Conservation (phyloP, 2,113 vertebrate genomes). For the Penelope pileata region DNA sequence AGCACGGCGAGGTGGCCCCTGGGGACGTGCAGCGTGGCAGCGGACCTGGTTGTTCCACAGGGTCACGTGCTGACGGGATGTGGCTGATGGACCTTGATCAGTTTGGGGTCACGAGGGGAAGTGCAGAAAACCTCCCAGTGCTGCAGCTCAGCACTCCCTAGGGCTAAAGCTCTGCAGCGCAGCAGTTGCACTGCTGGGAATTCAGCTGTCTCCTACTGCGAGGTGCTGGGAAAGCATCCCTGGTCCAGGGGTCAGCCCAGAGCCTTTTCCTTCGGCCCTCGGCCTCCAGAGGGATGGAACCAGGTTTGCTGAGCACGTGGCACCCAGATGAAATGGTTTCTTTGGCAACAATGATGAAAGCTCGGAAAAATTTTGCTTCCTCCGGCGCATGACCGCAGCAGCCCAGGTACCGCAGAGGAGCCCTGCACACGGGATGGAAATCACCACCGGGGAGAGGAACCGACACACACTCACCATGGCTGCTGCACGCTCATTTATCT, state of each 20-base stretch:
- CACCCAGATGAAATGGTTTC: conserved; percentile 55
- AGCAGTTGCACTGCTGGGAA: too few species aligned
- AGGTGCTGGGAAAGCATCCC: background rate
- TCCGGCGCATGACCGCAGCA: conserved; percentile 5
- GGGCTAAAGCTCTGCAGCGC: background rate
- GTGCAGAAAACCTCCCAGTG: background rate
- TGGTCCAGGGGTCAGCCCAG: background rate
- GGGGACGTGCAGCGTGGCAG: background rate
- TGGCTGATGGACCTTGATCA: background rate
- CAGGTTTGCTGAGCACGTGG: conserved; percentile 20
- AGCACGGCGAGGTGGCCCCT: too few species aligned
- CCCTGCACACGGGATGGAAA: conserved; percentile 34
- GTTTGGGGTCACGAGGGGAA: background rate
- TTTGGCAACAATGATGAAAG: conserved; percentile 61
- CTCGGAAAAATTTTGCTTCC: background rate
- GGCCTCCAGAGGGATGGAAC: background rate
- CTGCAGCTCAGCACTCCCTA: background rate
- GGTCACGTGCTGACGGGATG: background rate
- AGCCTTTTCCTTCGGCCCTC: background rate
- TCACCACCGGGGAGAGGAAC: conserved; percentile 63
- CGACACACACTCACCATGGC: conserved; percentile 52
- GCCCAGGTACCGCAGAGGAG: conserved; percentile 20
- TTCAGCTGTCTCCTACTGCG: too few species aligned
- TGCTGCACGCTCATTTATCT: conserved; percentile 62
- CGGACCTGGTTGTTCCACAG: fast-evolving